Evolutionary conservation across 2,113 vertebrate species (phyloP).

Genomic region (Maccullochella peelii): DNA sequence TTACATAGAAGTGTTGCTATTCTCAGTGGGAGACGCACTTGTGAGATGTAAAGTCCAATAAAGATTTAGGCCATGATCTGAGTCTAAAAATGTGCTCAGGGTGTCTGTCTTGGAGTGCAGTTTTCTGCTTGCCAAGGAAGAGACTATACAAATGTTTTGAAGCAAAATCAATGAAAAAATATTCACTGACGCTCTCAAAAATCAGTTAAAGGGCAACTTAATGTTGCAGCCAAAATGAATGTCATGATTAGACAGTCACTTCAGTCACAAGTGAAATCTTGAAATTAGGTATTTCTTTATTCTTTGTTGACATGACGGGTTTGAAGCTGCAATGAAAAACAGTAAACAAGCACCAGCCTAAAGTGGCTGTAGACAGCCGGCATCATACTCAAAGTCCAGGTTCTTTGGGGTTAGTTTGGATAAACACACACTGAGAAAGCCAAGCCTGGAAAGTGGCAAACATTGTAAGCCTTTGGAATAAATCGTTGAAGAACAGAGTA

Average conservation of each 20-base stretch:
- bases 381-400: neutral
- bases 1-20: slow-evolving; percentile 7
- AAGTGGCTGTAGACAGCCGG: neutral
- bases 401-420: neutral
- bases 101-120: neutral
- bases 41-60: slow-evolving; percentile 12
- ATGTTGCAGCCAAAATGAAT: slow-evolving; percentile 14
- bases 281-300: neutral
- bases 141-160: neutral
- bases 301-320: neutral
- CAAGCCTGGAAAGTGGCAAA: neutral
- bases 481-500: neutral
- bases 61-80: slow-evolving; percentile 11
- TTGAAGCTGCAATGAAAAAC: neutral
- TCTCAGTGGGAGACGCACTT: slow-evolving; percentile 10
- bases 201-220: neutral
- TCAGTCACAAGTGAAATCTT: neutral
- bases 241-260: neutral
- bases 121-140: neutral
- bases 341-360: neutral
- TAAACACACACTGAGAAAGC: neutral
- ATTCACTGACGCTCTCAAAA: neutral
- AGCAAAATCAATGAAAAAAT: neutral
- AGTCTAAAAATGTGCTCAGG: neutral
- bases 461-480: slow-evolving; percentile 2